phyloP scores from a whole-genome alignment of 53 echinoderm and acorn worm genomes.

The Paracentrotus lividus region DNA sequence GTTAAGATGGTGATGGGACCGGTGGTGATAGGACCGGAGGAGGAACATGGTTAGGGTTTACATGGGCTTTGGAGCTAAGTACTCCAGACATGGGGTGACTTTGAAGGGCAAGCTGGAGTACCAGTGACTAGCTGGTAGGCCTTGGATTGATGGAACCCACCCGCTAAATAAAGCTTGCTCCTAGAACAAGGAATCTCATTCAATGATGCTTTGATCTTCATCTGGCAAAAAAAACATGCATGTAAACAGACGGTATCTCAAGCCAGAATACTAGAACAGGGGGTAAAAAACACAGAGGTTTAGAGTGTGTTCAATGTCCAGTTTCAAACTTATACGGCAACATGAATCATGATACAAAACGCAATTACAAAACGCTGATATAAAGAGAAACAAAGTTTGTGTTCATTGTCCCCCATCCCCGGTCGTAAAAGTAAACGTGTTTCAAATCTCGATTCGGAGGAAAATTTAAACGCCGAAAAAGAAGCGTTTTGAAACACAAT shows the following conservation, averaged over 20 bases:
- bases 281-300: too few relatives aligned
- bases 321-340: too few relatives aligned
- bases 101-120: background rate
- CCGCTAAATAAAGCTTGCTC: constrained; percentile 4
- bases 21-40: background rate
- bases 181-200: constrained; percentile 31
- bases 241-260: background rate
- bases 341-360: too few relatives aligned
- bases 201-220: background rate
- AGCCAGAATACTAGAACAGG: background rate
- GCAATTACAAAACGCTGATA: too few relatives aligned
- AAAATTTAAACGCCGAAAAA: too few relatives aligned
- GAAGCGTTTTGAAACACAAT: too few relatives aligned
- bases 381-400: too few relatives aligned
- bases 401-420: too few relatives aligned
- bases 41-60: constrained; percentile 28
- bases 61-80: constrained; percentile 18
- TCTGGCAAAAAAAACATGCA: background rate
- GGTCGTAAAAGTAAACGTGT: too few relatives aligned
- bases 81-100: constrained; percentile 36
- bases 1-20: too few relatives aligned
- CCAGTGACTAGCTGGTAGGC: background rate
- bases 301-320: too few relatives aligned
- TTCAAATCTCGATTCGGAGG: too few relatives aligned
- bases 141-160: constrained; percentile 7